phyloP scores from a whole-genome alignment of 2,797 vertebrate species.

The Fundulus diaphanus region DNA sequence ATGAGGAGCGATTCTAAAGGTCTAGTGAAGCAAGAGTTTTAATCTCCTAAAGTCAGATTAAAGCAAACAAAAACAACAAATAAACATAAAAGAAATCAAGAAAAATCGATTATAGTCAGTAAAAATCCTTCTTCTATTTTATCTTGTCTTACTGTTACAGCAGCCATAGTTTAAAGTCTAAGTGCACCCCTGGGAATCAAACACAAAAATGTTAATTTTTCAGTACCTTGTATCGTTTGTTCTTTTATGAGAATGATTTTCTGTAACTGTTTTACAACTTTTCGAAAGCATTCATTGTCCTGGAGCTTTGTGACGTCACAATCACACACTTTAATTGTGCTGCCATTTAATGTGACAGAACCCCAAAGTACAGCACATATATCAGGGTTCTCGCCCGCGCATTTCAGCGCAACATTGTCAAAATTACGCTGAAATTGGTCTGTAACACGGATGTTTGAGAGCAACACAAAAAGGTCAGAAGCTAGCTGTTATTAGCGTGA shows the following conservation, averaged over 20 bases:
- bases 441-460: too few relatives aligned
- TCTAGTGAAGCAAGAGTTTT: not conserved
- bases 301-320: not conserved
- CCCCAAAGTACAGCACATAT: not conserved
- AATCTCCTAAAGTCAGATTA: not conserved
- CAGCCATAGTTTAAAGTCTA: not conserved
- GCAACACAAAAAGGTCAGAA: too few relatives aligned
- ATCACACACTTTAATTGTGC: not conserved
- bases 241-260: too few relatives aligned
- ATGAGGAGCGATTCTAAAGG: slow-evolving; percentile 1
- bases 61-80: slow-evolving; percentile 2
- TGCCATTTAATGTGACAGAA: not conserved
- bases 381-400: too few relatives aligned
- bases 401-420: too few relatives aligned
- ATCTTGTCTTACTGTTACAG: not conserved
- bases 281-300: not conserved
- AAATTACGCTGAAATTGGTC: too few relatives aligned
- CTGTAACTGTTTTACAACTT: not conserved
- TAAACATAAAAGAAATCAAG: not conserved
- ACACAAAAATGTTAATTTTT: slow-evolving; percentile 15
- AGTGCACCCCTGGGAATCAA: not conserved
- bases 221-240: too few relatives aligned
- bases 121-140: not conserved
- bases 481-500: too few relatives aligned
- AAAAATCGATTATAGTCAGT: not conserved